A percentile compares a stretch with the other conserved stretches of the same genome.
Evolutionary conservation across 2,113 vertebrate species (phyloP).

Genomic region (Mormoops blainvillei): DNA sequence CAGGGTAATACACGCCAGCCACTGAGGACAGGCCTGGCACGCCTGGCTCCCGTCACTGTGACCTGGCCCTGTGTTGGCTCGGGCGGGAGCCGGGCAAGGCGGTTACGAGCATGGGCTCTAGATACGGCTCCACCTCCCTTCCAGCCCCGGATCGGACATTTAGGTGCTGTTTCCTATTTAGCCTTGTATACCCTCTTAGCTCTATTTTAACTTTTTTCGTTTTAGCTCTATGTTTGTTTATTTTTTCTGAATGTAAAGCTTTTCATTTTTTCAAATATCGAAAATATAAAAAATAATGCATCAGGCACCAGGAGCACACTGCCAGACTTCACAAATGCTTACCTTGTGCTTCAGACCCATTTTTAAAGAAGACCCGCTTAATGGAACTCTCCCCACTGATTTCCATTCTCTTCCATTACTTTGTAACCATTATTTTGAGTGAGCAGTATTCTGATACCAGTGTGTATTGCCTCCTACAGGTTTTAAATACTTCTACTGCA

Average conservation of each 20-base stretch:
- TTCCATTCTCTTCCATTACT: not conserved
- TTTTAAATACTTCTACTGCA: not conserved
- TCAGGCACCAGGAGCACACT: not conserved
- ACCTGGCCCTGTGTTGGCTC: not conserved
- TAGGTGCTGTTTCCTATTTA: not conserved
- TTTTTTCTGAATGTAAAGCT: not conserved
- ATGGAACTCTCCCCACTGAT: not conserved
- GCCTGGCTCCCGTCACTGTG: too few relatives aligned
- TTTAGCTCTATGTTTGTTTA: not conserved
- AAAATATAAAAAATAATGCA: not conserved
- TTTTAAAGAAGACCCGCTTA: not conserved
- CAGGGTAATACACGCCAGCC: not conserved
- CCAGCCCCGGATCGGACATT: not conserved
- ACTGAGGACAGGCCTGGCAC: not conserved
- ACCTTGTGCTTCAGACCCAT: not conserved
- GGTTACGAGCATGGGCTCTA: not conserved
- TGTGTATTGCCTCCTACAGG: not conserved
- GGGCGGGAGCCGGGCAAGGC: fast-evolving
- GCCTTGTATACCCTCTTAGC: not conserved
- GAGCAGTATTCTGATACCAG: not conserved
- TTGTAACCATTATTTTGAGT: not conserved
- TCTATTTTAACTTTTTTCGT: not conserved
- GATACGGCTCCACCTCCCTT: not conserved
- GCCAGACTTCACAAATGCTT: not conserved
- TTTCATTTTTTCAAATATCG: not conserved